Conservation (phyloP, 2,888 invertebrate genomes). For the Lepidochitona cinerea region DNA sequence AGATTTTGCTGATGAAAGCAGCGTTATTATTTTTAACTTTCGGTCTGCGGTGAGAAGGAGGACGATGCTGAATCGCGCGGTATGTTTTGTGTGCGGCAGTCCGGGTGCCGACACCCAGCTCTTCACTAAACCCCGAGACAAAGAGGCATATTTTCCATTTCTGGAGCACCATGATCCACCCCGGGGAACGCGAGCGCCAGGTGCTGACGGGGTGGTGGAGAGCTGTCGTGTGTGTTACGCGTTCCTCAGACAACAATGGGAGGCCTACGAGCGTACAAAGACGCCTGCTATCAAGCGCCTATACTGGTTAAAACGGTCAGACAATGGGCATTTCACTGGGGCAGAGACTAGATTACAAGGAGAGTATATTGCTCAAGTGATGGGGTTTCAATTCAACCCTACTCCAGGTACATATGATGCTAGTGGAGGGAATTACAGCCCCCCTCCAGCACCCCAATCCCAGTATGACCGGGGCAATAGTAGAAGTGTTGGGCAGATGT, state of each 20-base stretch:
- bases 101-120: slow-evolving; percentile 53
- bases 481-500: background rate
- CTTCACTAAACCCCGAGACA: slow-evolving; percentile 48
- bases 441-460: background rate
- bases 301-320: slow-evolving; percentile 93
- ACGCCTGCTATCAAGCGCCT: slow-evolving; percentile 89
- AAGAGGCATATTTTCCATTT: slow-evolving; percentile 88
- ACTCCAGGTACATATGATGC: slow-evolving; percentile 10
- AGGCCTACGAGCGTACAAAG: slow-evolving; percentile 86
- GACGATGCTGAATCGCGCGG: slow-evolving; percentile 54
- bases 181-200: slow-evolving; percentile 74
- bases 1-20: no score
- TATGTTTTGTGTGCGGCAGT: slow-evolving; percentile 70
- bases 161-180: slow-evolving; percentile 91
- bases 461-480: background rate
- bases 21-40: no score
- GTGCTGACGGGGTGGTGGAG: slow-evolving; percentile 74
- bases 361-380: slow-evolving; percentile 91
- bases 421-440: background rate
- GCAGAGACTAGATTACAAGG: slow-evolving; percentile 85
- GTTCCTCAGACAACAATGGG: slow-evolving; percentile 91
- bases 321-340: slow-evolving; percentile 86
- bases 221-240: slow-evolving; percentile 90
- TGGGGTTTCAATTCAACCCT: slow-evolving; percentile 72
- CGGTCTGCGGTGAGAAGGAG: no score